Base-by-base conservation (phyloP, 2,888 invertebrate genomes). In the Pantelozetes paolii region DNA sequence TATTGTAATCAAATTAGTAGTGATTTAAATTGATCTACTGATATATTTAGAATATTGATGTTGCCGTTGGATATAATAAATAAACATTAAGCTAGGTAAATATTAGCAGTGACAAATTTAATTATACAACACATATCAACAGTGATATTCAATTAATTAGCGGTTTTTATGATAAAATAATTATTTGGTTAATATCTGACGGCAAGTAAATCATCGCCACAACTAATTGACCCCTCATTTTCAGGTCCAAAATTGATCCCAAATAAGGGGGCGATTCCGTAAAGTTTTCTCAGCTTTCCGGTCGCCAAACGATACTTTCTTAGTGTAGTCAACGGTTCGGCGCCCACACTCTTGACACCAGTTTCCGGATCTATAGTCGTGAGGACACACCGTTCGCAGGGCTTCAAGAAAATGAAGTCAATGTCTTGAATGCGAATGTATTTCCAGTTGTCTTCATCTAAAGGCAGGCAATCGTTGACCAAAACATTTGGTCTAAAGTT, bases 401-500 rank as follows among this genome's bases (percentile, higher is more conserved):
- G 75, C 54, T 71, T 75, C 6, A 36, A 40, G 20, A 42, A 54
- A 8, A 30, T 23, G 0, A 71, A 64, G 6, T 62, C 62, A 18
- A 71, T 36, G 11, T 70, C 26, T 23, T 40, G 42, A 6, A 75
- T 73, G 1, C 64, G 62, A 20, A 76, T 18, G 5, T 62, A 28
- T 1, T 45, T 26, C 76, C 76, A 76, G 11, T 57, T 30, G 42
- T 76, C 76, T 64, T 76, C 76, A 26, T 48, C 75, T 30, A 28
- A 70, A 9, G 76, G 48, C 6, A 32, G 30, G 13, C 62, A 59
- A 23, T 54, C 48, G 2, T 57, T 67, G 15, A 76, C 32, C 40
- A 76, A 36, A 50, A 76, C 40, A 40, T 71, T 76, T 20, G 76
- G 76, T 45, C 76, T 50, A 50, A 70, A 76, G 50, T 73, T 76